phyloP scores from a whole-genome alignment of 2,797 vertebrate species.

The Parauchenoglanis ngamensis region DNA sequence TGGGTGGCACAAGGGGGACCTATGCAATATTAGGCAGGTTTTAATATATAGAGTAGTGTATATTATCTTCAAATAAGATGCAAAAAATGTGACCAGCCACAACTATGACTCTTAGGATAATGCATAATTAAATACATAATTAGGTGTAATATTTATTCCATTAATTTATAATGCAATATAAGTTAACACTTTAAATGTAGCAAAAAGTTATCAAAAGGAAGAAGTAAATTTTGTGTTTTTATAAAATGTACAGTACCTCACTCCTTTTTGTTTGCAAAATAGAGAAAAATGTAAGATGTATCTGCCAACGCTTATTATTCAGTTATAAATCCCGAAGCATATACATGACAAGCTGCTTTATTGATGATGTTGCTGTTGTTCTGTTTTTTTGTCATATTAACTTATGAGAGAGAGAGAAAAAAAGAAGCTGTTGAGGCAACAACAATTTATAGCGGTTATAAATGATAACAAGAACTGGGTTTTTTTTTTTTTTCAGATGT shows the following conservation, averaged over 20 bases:
- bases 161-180: background rate
- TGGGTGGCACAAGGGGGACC: too few species aligned
- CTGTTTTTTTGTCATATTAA: background rate
- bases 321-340: background rate
- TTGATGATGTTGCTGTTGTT: too few species aligned
- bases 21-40: too few species aligned
- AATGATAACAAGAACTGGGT: background rate
- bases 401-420: background rate
- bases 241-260: background rate
- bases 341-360: background rate
- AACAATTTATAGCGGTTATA: background rate
- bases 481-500: background rate
- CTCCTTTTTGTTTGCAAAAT: background rate
- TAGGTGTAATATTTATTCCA: background rate
- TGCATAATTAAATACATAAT: background rate
- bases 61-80: background rate
- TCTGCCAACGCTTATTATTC: background rate
- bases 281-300: background rate
- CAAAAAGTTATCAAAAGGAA: background rate
- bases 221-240: background rate
- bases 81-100: background rate
- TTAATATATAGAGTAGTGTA: too few species aligned
- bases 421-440: background rate
- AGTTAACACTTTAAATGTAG: background rate
- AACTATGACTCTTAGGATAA: background rate